Base-by-base conservation (phyloP, 1,140 invertebrate species). In the Polypedilum vanderplanki region DNA sequence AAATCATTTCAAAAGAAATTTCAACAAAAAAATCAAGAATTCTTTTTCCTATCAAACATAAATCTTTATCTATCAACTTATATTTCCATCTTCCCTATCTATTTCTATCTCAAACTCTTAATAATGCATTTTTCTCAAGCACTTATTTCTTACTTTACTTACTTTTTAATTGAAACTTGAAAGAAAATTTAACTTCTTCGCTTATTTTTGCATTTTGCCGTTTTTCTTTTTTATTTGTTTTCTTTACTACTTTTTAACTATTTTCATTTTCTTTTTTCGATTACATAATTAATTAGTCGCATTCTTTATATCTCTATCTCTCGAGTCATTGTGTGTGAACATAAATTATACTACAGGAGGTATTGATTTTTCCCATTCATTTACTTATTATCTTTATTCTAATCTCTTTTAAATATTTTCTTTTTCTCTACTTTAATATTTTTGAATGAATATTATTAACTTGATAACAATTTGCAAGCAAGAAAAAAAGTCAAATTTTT, bases 61-160 rank as follows among this genome's bases (percentile, higher is more conserved):
- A 73, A n/a, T n/a, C n/a, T n/a, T n/a, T 70, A 70, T 73, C 20
- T 73, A 24, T 73, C 33, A 33, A 33, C 73, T 10, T 57, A 46
- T 74, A 73, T 67, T 65, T 74, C 75, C 46, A 75, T n/a, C 40
- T 33, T 17, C 75, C 12, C 10, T 73, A 24, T 73, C 46, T 77
- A 76, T 40, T 70, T 33, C 76, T 74, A 24, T 41, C n/a, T 46
- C n/a, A 7, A 15, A 40, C 73, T 74, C 76, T 77, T 77, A 65
- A 77, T 57, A 77, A 74, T 74, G 17, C 40, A 41, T 74, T 74
- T 74, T 77, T 74, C 75, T 74, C 40, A 76, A 75, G 75, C 73
- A 76, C 65, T 70, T 57, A 57, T 57, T 57, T 57, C 12, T 57
- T 46, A 46, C 12, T 57, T n/a, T 57, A 76, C 64, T 57, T 24